phyloP scores from a whole-genome alignment of 2,797 vertebrate species.

The Chiloscyllium punctatum region DNA sequence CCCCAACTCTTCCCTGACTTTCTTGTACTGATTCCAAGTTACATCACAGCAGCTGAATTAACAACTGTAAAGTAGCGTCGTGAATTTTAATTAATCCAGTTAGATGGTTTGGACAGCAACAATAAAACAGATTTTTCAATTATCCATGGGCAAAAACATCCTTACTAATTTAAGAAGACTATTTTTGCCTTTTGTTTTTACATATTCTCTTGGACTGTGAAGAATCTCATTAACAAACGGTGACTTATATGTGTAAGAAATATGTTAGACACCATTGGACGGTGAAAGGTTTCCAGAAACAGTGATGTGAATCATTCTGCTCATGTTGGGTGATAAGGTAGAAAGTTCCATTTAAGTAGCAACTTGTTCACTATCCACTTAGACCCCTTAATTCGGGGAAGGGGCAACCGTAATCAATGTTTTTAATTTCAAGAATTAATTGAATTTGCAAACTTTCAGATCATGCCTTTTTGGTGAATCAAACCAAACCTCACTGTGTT shows the following conservation, averaged over 20 bases:
- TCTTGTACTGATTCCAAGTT: neutral
- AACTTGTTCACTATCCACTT: neutral
- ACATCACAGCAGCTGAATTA: neutral
- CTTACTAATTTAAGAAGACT: neutral
- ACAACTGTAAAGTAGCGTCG: neutral
- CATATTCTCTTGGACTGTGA: neutral
- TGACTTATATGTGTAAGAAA: neutral
- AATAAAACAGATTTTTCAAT: neutral
- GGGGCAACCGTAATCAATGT: neutral
- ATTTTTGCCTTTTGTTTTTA: neutral
- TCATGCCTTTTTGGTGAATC: neutral
- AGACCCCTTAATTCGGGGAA: neutral
- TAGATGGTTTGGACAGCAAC: neutral
- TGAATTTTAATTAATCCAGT: neutral
- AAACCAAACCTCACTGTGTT: neutral
- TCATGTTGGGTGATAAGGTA: neutral
- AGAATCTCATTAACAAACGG: neutral
- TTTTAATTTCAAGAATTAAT: neutral
- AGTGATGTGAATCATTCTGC: neutral
- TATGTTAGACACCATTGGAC: neutral
- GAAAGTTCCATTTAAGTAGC: neutral
- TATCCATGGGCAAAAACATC: neutral
- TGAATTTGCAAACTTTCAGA: neutral
- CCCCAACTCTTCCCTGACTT: neutral
- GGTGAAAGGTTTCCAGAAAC: neutral